Evolutionary conservation across 2,113 vertebrate species (phyloP).

Genomic region (Zootoca vivipara): DNA sequence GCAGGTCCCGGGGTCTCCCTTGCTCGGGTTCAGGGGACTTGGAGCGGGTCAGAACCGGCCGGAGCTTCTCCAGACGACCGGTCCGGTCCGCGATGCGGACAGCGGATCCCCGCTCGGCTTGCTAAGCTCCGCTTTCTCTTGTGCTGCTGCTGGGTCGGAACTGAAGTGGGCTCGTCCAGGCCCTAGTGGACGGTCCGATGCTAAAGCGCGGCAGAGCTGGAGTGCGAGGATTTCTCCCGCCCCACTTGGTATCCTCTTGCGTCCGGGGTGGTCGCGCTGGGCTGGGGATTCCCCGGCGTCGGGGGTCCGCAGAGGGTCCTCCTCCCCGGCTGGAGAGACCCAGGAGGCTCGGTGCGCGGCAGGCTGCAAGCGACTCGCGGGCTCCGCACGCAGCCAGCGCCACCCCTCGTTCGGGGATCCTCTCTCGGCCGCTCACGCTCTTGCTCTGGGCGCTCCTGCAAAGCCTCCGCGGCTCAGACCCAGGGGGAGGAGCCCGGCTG

Average conservation of each 20-base stretch:
- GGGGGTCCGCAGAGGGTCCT: neutral
- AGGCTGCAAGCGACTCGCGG: neutral
- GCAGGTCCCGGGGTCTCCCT: neutral
- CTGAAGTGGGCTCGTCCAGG: neutral
- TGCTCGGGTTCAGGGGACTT: neutral
- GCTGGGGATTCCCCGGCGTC: neutral
- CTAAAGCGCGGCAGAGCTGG: neutral
- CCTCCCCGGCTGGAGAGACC: neutral
- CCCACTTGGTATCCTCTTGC: neutral
- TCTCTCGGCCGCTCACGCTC: neutral
- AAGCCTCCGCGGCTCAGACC: slow-evolving; percentile 56
- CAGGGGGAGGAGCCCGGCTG: slow-evolving; percentile 33
- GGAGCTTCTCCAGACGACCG: neutral
- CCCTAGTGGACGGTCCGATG: neutral
- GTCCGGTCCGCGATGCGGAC: too few relatives aligned
- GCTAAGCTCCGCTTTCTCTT: neutral
- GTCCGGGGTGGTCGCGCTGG: neutral
- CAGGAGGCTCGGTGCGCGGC: neutral
- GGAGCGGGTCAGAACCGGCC: neutral
- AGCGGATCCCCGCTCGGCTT: neutral
- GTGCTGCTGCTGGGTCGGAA: neutral
- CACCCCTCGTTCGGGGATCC: neutral
- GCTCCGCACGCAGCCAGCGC: neutral
- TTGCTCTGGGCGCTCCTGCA: slow-evolving; percentile 47
- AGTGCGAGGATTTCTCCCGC: neutral